A percentile compares a stretch with the other conserved stretches of the same genome.
These are phyloP conservation scores for Monochamus alternatus DNA, from an alignment of 2,888 invertebrate genomes.

Conservation along the genomic window DNA sequence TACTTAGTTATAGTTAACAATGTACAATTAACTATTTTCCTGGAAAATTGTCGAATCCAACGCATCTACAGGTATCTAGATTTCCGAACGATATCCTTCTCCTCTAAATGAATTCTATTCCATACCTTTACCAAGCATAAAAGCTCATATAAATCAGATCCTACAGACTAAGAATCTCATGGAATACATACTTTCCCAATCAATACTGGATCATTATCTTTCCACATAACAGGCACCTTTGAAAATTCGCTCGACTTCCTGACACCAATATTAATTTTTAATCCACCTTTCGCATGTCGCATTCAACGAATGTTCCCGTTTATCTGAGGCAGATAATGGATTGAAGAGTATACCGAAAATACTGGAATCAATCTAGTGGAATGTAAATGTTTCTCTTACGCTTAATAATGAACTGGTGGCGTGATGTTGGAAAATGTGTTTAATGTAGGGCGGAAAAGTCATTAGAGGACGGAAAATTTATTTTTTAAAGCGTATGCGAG, in stretches of 20 bases:
- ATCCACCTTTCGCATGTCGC: constrained; percentile 8
- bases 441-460: background rate
- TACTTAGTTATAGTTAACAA: too few relatives aligned
- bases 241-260: background rate
- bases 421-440: background rate
- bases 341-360: background rate
- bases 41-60: too few relatives aligned
- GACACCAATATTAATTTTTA: constrained; percentile 15
- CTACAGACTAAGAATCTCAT: too few relatives aligned
- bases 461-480: background rate
- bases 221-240: too few relatives aligned
- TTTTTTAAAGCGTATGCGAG: constrained; percentile 1
- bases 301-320: background rate
- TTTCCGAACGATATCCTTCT: too few relatives aligned
- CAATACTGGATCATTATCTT: too few relatives aligned
- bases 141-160: too few relatives aligned
- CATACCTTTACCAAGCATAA: too few relatives aligned
- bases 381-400: background rate
- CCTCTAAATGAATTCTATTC: too few relatives aligned
- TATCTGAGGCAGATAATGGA: constrained; percentile 13
- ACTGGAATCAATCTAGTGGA: background rate
- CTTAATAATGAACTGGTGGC: constrained; percentile 13
- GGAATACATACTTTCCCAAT: too few relatives aligned
- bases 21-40: too few relatives aligned
- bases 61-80: too few relatives aligned